phyloP scores from a whole-genome alignment of 2,888 invertebrate genomes.

The Cerastis leucographa region DNA sequence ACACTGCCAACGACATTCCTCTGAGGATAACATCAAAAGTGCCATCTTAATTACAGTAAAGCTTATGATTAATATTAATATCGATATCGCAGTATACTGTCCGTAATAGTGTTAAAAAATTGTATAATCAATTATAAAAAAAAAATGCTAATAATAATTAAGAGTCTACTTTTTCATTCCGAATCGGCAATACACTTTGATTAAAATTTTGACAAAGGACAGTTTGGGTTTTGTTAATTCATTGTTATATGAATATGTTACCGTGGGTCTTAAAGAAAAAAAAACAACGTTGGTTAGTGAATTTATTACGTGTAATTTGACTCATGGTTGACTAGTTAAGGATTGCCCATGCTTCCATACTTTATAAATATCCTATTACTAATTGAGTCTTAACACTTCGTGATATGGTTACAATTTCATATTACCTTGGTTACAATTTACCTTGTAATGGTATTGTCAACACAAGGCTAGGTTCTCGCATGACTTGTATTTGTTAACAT shows the following conservation, averaged over 20 bases:
- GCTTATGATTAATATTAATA: slow-evolving; percentile 71
- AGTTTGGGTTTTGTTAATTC: slow-evolving; percentile 47
- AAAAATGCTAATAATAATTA: slow-evolving; percentile 16
- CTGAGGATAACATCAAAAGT: slow-evolving; percentile 71
- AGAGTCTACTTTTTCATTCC: slow-evolving; percentile 33
- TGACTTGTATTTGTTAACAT: slow-evolving; percentile 53
- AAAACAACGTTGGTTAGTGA: slow-evolving; percentile 72
- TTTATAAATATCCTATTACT: slow-evolving; percentile 50
- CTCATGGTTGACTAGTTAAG: slow-evolving; percentile 62
- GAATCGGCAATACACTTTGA: slow-evolving; percentile 77
- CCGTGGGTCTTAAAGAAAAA: slow-evolving; percentile 51
- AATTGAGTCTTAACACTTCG: slow-evolving; percentile 53
- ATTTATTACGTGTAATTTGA: slow-evolving; percentile 55
- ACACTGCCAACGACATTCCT: slow-evolving; percentile 88
- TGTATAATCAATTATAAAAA: slow-evolving; percentile 24
- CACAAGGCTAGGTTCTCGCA: slow-evolving; percentile 55
- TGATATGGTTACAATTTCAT: slow-evolving; percentile 55
- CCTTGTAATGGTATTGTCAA: slow-evolving; percentile 47
- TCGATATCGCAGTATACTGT: slow-evolving; percentile 50
- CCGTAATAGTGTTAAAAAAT: slow-evolving; percentile 28
- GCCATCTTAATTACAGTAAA: slow-evolving; percentile 77
- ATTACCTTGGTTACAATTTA: slow-evolving; percentile 19
- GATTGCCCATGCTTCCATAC: slow-evolving; percentile 72
- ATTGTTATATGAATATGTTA: slow-evolving; percentile 58
- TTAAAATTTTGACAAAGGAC: slow-evolving; percentile 76